These are phyloP conservation scores for Elanoides forficatus DNA, from an alignment of 2,113 vertebrate genomes.

Conservation along the genomic window DNA sequence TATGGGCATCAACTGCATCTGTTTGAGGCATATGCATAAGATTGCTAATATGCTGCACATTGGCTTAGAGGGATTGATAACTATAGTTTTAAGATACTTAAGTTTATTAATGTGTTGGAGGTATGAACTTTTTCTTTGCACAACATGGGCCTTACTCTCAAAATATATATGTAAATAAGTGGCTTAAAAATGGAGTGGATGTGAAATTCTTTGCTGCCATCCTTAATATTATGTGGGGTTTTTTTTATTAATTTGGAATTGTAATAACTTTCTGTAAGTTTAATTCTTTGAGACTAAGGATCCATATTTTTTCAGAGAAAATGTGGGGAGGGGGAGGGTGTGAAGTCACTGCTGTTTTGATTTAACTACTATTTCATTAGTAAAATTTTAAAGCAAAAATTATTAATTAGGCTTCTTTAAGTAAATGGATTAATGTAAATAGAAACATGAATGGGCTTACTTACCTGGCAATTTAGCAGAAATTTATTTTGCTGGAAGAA, in stretches of 20 bases:
- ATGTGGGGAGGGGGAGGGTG: background rate
- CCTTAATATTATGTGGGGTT: background rate
- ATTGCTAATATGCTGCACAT: constrained; percentile 77
- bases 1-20: constrained; percentile 85
- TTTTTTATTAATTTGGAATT: constrained; percentile 25
- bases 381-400: background rate
- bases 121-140: constrained; percentile 45
- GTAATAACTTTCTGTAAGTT: background rate
- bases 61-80: constrained; percentile 67
- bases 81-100: constrained; percentile 15
- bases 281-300: constrained; percentile 63
- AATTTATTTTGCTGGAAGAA: background rate
- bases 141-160: constrained; percentile 69
- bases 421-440: background rate
- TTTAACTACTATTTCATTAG: background rate
- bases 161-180: constrained; percentile 11
- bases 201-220: background rate
- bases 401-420: background rate
- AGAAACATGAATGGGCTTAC: background rate
- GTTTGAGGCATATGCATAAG: constrained; percentile 81
- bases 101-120: constrained; percentile 42
- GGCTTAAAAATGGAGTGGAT: constrained; percentile 22
- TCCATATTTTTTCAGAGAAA: constrained; percentile 26
- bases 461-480: background rate
- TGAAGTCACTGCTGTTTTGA: background rate